These are phyloP conservation scores for Phylloscopus whistleri DNA, from an alignment of 2,113 vertebrate genomes.

Conservation along the genomic window DNA sequence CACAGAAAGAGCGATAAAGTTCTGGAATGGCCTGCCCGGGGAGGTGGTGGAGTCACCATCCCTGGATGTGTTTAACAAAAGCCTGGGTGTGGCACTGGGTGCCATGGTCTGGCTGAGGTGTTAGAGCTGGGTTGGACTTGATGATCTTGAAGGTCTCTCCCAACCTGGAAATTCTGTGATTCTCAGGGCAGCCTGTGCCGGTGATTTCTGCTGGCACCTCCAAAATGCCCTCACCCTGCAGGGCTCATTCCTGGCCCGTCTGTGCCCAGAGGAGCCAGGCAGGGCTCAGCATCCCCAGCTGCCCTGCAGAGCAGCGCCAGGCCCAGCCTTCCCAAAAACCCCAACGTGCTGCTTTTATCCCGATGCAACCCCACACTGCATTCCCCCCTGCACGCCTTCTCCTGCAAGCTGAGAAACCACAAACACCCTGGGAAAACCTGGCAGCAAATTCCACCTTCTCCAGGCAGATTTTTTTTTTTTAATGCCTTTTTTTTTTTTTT, in stretches of 20 bases:
- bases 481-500: too few species aligned
- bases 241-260: background rate
- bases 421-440: background rate
- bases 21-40: too few species aligned
- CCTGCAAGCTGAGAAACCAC: slow-evolving; percentile 23
- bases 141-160: too few species aligned
- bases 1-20: too few species aligned
- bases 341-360: background rate
- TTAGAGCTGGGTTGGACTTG: too few species aligned
- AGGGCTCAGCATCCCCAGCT: background rate
- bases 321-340: background rate
- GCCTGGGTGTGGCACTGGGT: too few species aligned
- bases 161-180: too few species aligned
- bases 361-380: background rate
- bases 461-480: background rate
- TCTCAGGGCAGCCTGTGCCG: background rate
- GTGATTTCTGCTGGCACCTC: background rate
- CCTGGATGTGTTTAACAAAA: too few species aligned
- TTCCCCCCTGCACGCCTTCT: background rate
- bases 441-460: background rate
- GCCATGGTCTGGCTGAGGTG: too few species aligned
- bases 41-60: too few species aligned
- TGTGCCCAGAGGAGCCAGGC: background rate
- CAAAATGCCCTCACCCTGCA: background rate
- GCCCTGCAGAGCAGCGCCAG: background rate